Base-by-base conservation (phyloP, 2,888 invertebrate species). In the Polia nebulosa region DNA sequence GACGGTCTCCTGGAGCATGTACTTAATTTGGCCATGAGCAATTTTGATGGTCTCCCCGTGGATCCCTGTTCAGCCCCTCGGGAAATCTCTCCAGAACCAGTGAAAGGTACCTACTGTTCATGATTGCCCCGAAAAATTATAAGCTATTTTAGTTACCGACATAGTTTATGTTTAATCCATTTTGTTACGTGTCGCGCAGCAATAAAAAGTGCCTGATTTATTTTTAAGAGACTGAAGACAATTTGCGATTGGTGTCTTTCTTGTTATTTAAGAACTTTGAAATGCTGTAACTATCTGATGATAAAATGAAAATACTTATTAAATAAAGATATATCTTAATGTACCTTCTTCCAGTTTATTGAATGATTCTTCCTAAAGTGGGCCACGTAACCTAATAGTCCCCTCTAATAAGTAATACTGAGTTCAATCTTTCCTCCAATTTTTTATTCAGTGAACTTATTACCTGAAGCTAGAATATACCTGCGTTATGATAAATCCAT, bases 171-270 rank as follows among this genome's bases (percentile, higher is more conserved):
- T 57, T 67, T 41, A 49, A 60, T 74, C 25, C 22, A 58, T 76
- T 76, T 66, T 11, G 53, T 74, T 76, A 52, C 69, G 77, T 80
- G 81, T 52, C 70, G 41, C 36, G 41, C 49, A 8, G 53, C 63
- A 65, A 9, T 77, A 69, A 76, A 78, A 66, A 65, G 74, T 41
- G 70, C 70, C 80, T 82, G 74, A 70, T 67, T 66, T 78, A 82
- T 78, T 68, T 73, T 45, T 52, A 71, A 68, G 79, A 82, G 62
- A 59, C 70, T 52, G 22, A 15, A 27, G 39, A 66, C 60, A 34
- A 53, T 60, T 61, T 72, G 78, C 57, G 68, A 65, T 53, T 72
- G 15, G 41, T 41, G 47, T 56, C 45, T 76, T 52, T 65, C n/a
- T 66, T 41, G 32, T 57, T 64, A 76, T 45, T 69, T 63, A 64